Conservation (phyloP, 2,888 invertebrate genomes). For the Kuschelorhynchus macadamiae region DNA sequence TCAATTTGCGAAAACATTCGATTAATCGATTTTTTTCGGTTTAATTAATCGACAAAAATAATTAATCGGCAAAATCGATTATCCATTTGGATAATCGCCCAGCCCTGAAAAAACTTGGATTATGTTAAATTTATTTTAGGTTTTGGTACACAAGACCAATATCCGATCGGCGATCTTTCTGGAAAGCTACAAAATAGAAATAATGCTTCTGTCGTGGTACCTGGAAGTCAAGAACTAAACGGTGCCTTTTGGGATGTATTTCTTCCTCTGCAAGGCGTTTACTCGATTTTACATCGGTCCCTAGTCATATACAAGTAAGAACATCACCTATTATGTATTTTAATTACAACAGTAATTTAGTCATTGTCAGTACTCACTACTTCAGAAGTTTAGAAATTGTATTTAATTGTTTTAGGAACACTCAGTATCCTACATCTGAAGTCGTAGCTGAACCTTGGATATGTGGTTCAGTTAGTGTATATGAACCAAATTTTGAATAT, state of each 20-base stretch:
- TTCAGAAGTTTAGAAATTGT: not conserved
- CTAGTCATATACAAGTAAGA: slow-evolving; percentile 82
- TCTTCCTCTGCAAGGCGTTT: slow-evolving; percentile 84
- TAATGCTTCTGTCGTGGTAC: slow-evolving; percentile 77
- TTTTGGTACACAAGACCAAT: slow-evolving; percentile 89
- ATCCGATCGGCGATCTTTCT: slow-evolving; percentile 89
- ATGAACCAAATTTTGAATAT: slow-evolving; percentile 76
- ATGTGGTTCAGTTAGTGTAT: slow-evolving; percentile 77
- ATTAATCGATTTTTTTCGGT: too few relatives aligned
- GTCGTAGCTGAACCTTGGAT: slow-evolving; percentile 71
- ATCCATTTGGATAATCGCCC: too few relatives aligned
- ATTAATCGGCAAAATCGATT: too few relatives aligned
- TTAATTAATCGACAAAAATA: too few relatives aligned
- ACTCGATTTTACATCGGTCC: slow-evolving; percentile 86
- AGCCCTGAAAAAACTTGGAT: too few relatives aligned
- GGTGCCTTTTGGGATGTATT: slow-evolving; percentile 88
- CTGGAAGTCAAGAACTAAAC: slow-evolving; percentile 81
- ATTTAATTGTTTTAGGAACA: slow-evolving; percentile 64
- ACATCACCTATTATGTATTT: not conserved
- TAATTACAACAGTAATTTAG: not conserved
- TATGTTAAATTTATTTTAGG: slow-evolving; percentile 71
- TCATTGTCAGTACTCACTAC: not conserved
- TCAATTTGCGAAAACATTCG: too few relatives aligned
- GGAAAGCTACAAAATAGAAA: slow-evolving; percentile 86
- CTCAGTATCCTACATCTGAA: slow-evolving; percentile 68